Percentiles rank a stretch among this genome's conserved stretches.
Conservation (phyloP, 2,888 invertebrate genomes). For the Dermolepida albohirtum region DNA sequence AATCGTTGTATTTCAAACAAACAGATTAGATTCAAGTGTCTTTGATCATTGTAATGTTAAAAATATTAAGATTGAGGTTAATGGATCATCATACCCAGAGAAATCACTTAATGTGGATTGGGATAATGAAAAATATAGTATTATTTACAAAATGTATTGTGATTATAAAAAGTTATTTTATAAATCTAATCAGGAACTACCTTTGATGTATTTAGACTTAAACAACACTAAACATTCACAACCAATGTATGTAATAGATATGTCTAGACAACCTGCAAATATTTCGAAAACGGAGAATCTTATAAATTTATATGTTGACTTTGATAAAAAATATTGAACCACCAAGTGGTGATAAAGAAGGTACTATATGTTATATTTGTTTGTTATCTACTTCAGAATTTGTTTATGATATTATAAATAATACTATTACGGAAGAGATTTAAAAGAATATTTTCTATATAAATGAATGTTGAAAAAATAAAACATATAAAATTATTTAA, state of each 20-base stretch:
- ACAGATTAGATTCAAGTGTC: neutral
- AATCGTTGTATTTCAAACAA: constrained; percentile 11
- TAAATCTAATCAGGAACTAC: constrained; percentile 7
- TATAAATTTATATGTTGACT: constrained; percentile 7
- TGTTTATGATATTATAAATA: neutral
- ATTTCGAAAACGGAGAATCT: neutral
- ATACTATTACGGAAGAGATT: constrained; percentile 12
- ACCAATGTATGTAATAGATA: constrained; percentile 9
- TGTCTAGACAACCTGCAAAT: constrained; percentile 11
- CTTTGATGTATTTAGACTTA: neutral
- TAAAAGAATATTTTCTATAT: no score
- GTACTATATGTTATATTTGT: constrained; percentile 16
- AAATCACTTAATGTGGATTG: constrained; percentile 4
- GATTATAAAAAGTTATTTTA: constrained; percentile 12
- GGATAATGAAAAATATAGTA: constrained; percentile 11
- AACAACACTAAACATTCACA: constrained; percentile 2
- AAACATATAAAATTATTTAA: no score
- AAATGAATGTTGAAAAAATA: no score
- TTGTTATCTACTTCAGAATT: constrained; percentile 6
- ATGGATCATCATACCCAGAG: constrained; percentile 4
- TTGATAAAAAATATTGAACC: no score
- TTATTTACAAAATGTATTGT: neutral
- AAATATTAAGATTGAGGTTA: no score
- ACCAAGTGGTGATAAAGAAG: neutral
- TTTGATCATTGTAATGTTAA: constrained; percentile 13